Conservation (phyloP, 2,113 vertebrate species). For the Hassar affinis region DNA sequence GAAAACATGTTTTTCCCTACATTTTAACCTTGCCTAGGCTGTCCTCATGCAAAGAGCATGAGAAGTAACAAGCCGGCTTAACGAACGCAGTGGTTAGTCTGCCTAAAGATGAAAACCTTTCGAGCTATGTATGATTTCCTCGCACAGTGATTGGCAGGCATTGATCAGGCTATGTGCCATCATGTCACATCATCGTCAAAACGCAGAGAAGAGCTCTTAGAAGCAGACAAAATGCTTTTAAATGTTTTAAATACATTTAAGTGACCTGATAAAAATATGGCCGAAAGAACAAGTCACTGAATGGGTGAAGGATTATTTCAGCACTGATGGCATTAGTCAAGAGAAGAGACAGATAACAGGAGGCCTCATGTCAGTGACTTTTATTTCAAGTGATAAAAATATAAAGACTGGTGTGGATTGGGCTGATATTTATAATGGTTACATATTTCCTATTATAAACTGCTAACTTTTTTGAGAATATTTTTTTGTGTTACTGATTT, state of each 20-base stretch:
- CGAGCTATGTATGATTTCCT: not conserved
- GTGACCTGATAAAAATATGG: not conserved
- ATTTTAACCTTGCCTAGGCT: not conserved
- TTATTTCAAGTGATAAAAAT: not conserved
- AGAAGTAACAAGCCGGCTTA: not conserved
- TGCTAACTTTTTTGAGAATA: not conserved
- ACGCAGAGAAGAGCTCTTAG: not conserved
- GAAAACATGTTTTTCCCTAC: not conserved
- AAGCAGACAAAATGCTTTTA: not conserved
- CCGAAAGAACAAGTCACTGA: not conserved
- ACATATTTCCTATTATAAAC: not conserved
- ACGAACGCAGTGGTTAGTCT: not conserved
- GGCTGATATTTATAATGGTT: not conserved
- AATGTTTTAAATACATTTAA: not conserved
- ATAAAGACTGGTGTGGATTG: not conserved
- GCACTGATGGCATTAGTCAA: not conserved
- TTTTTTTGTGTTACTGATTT: not conserved
- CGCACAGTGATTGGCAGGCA: not conserved
- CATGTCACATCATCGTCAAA: not conserved
- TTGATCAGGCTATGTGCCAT: not conserved
- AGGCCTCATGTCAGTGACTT: not conserved
- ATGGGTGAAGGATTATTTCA: not conserved
- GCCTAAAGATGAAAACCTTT: not conserved
- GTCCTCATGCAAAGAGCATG: not conserved
- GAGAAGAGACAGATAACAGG: not conserved